Evolutionary conservation across 2,888 invertebrate genomes (phyloP).

Genomic region (Brachypalpus laphriformis): DNA sequence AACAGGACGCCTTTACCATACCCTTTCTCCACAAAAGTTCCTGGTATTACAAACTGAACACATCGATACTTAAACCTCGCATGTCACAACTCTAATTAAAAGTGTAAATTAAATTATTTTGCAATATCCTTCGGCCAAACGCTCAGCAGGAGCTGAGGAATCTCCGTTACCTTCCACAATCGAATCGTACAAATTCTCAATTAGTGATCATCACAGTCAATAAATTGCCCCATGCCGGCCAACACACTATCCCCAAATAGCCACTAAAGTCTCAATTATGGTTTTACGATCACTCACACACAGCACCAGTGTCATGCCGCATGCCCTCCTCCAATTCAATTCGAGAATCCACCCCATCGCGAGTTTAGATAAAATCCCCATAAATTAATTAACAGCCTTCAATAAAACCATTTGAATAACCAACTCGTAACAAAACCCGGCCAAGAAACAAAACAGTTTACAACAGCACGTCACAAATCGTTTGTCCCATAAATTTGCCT

Average conservation of each 20-base stretch:
- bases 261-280: slow-evolving; percentile 69
- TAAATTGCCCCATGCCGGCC: slow-evolving; percentile 37
- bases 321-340: background rate
- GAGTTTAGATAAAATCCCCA: slow-evolving; percentile 53
- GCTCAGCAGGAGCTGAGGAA: slow-evolving; percentile 25
- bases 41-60: no score
- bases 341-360: slow-evolving; percentile 47
- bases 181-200: slow-evolving; percentile 41
- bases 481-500: slow-evolving; percentile 74
- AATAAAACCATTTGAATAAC: slow-evolving; percentile 73
- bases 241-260: slow-evolving; percentile 18
- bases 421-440: slow-evolving; percentile 28
- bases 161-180: background rate
- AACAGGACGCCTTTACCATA: no score
- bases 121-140: background rate
- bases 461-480: slow-evolving; percentile 73
- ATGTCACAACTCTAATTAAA: background rate
- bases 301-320: slow-evolving; percentile 3
- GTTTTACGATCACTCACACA: slow-evolving; percentile 54
- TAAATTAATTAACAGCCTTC: slow-evolving; percentile 71
- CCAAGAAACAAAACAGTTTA: slow-evolving; percentile 69
- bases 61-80: background rate
- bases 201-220: slow-evolving; percentile 62
- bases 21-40: no score
- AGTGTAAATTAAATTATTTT: slow-evolving; percentile 22